Base-by-base conservation (phyloP, 1,140 invertebrate species). In the Sycobia sp. region DNA sequence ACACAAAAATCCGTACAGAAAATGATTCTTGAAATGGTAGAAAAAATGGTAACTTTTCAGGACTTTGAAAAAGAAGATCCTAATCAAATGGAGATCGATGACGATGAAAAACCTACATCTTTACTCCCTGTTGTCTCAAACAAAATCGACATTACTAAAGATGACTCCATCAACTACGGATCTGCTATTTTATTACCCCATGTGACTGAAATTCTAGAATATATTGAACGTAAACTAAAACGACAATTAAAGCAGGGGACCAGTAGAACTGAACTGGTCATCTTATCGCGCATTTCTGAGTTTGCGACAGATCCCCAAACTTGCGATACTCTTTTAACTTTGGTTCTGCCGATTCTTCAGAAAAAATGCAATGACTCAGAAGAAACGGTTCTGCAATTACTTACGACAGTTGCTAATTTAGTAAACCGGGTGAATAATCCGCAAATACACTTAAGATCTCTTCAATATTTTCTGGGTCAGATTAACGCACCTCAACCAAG, bases 281-380 rank as follows among this genome's bases (percentile, higher is more conserved):
- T 97, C 64, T 79, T 97, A 0, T 91, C 91, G 0, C 84, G 90
- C 61, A 84, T 93, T 9, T 92, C 91, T 1, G 87, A 90, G 73
- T 82, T 92, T 41, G 88, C 90, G 0, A 82, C 83, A 4, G 86
- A 90, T 55, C 72, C 85, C 1, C 81, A 86, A 39, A 85, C 86
- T 32, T 90, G 90, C 67, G 85, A 89, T 55, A 84, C 83, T 8
- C 76, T 95, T 11, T 74, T 94, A 2, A 82, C 84, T 51, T 75
- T 96, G 0, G 73, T 93, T 3, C 70, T 96, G 41, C 92, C 93
- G 1, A 87, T 93, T 54, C 80, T 94, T 13, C 80, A 86, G 0
- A 90, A 87, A 55, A 89, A 89, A 76, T 82, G 85, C 25, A 62
- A 69, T 5, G 68, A 70, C 64, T 84, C 73, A 51, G 88, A 89